These are phyloP conservation scores for Empis livida DNA, from an alignment of 2,888 invertebrate genomes.

Conservation along the genomic window DNA sequence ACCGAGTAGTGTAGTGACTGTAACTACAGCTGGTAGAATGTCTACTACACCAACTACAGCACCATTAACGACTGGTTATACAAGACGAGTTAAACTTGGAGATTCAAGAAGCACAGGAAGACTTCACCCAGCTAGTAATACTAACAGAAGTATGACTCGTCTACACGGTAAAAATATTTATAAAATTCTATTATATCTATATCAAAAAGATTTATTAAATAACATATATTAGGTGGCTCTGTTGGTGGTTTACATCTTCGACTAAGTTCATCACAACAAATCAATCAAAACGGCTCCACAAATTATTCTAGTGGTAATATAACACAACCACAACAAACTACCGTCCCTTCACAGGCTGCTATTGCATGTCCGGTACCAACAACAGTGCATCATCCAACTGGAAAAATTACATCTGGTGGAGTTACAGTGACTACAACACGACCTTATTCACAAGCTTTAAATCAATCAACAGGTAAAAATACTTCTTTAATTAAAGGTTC, in stretches of 20 bases:
- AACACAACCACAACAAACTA: slow-evolving; percentile 1
- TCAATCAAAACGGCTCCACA: slow-evolving; percentile 43
- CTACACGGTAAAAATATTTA: slow-evolving; percentile 46
- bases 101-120: slow-evolving; percentile 66
- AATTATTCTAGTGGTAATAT: slow-evolving; percentile 24
- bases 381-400: not conserved
- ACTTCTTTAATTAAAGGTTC: not conserved
- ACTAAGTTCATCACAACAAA: slow-evolving; percentile 63
- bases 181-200: not conserved
- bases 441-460: slow-evolving; percentile 15
- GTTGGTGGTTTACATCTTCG: slow-evolving; percentile 67
- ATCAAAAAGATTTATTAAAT: not conserved
- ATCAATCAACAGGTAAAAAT: slow-evolving; percentile 30
- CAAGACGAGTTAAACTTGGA: slow-evolving; percentile 51
- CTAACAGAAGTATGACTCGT: slow-evolving; percentile 66
- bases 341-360: not conserved
- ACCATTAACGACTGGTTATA: slow-evolving; percentile 36
- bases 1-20: not conserved
- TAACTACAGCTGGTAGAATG: slow-evolving; percentile 6
- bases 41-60: slow-evolving; percentile 6
- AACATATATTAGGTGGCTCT: slow-evolving; percentile 45
- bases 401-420: slow-evolving; percentile 39
- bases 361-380: not conserved
- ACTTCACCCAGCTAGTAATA: slow-evolving; percentile 55
- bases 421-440: slow-evolving; percentile 42